Conservation (phyloP, 2,888 invertebrate genomes). For the Rhimphoctona megacephalus region DNA sequence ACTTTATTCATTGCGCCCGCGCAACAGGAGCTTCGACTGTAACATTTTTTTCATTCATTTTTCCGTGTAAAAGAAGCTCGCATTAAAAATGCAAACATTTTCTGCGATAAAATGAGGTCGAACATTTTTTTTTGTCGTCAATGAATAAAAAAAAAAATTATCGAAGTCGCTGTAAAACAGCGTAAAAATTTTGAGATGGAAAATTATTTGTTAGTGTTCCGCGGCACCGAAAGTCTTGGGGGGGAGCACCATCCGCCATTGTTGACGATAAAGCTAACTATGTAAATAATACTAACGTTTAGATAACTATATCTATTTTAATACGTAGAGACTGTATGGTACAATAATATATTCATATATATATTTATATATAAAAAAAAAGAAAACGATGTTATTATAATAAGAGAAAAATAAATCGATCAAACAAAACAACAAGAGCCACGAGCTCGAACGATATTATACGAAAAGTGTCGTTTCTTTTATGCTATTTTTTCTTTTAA, state of each 20-base stretch:
- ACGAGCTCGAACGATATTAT: conserved; percentile 45
- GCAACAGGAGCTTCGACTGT: conserved; percentile 65
- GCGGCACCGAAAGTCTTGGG: conserved; percentile 14
- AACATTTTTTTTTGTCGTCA: not conserved
- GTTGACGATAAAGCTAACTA: conserved; percentile 65
- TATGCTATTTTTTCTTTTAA: conserved; percentile 10
- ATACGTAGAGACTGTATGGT: conserved; percentile 57
- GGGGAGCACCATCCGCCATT: conserved; percentile 48
- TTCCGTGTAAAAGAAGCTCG: not conserved
- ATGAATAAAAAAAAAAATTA: no score
- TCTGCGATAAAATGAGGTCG: conserved; percentile 15
- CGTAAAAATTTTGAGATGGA: no score
- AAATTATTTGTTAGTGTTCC: not conserved
- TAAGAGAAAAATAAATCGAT: conserved; percentile 45
- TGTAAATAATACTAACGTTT: conserved; percentile 67
- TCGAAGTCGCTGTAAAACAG: no score
- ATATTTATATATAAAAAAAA: conserved; percentile 4
- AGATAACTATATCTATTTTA: conserved; percentile 61
- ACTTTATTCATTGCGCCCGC: conserved; percentile 69
- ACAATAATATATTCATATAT: conserved; percentile 52
- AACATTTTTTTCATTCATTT: conserved; percentile 7
- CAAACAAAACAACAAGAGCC: conserved; percentile 61
- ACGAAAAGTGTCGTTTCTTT: conserved; percentile 22
- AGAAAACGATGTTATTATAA: conserved; percentile 41
- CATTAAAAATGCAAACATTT: conserved; percentile 13